Percentiles rank a stretch among this genome's conserved stretches.
Conservation (phyloP, 2,888 invertebrate species). For the Catocala fraxini region DNA sequence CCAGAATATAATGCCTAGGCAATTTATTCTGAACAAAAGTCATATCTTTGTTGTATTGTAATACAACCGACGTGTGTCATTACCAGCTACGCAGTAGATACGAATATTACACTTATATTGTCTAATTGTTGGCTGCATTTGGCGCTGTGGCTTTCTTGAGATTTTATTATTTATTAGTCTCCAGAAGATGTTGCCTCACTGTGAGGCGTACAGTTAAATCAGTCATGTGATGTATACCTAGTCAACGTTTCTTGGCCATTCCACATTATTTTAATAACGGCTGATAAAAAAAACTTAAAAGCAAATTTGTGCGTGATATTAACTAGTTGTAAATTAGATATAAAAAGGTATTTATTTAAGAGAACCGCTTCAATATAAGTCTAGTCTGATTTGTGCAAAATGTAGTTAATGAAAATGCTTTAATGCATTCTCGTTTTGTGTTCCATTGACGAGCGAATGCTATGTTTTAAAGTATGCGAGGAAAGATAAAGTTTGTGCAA, state of each 20-base stretch:
- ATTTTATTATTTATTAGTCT: too few relatives aligned
- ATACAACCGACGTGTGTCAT: too few relatives aligned
- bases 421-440: slow-evolving; percentile 12
- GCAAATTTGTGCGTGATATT: slow-evolving; percentile 79
- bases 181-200: too few relatives aligned
- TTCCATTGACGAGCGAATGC: slow-evolving; percentile 34
- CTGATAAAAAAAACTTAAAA: slow-evolving; percentile 46
- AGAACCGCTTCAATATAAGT: slow-evolving; percentile 63
- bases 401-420: slow-evolving; percentile 50
- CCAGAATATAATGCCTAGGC: too few relatives aligned
- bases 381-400: slow-evolving; percentile 74
- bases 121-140: too few relatives aligned
- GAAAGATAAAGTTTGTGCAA: slow-evolving; percentile 7
- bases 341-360: slow-evolving; percentile 65
- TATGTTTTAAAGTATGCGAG: slow-evolving; percentile 16
- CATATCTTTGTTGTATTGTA: too few relatives aligned
- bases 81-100: too few relatives aligned
- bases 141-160: too few relatives aligned
- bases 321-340: slow-evolving; percentile 66
- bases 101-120: too few relatives aligned
- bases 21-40: too few relatives aligned
- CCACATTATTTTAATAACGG: slow-evolving; percentile 43
- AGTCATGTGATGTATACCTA: slow-evolving; percentile 47
- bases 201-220: neutral
- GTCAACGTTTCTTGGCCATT: slow-evolving; percentile 51